Base-by-base conservation (phyloP, 2,888 invertebrate species). In the Tiliacea aurago region DNA sequence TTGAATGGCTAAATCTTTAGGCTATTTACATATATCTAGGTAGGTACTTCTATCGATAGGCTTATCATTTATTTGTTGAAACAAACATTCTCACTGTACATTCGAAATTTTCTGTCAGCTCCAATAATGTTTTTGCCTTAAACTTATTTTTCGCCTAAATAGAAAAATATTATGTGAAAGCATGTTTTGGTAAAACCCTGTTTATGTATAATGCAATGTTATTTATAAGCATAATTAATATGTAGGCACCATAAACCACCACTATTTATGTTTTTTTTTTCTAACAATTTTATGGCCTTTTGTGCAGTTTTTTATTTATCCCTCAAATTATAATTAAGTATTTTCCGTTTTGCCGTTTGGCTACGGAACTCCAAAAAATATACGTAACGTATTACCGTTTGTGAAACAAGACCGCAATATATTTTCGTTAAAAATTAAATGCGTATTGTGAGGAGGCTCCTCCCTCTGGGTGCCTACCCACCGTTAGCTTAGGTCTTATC, bases 41-140 rank as follows among this genome's bases (percentile, higher is more conserved):
- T n/a, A n/a, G n/a, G n/a, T n/a, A 28, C 5, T 56, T 33, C 10
- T 49, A 73, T 43, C 28, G n/a, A 28, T 23, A 47, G 15, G 68
- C 10, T 75, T 74, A 75, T 59, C 67, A 59, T 20, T 18, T 28
- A 59, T 23, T 18, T 28, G 2, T 7, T 61, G 41, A 13, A 33
- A 76, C 47, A 68, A 61, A 68, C 7, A 67, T 51, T 18, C 28
- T 59, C n/a, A 15, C 43, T 45, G 20, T 13, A 45, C 51, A 28
- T 47, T 41, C 13, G 20, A 43, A 76, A 41, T 33, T 53, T 76
- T 47, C 59, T 53, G 56, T 9, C 6, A 7, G 20, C 37, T n/a
- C 13, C 37, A 23, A 15, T n/a, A 13, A 47, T 23, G 18, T 3
- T 51, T 47, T 74, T 65, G 58, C 75, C 66, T 51, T 18, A 20